Evolutionary conservation across 2,888 invertebrate genomes (phyloP).

Genomic region (Seira sanloemensis): DNA sequence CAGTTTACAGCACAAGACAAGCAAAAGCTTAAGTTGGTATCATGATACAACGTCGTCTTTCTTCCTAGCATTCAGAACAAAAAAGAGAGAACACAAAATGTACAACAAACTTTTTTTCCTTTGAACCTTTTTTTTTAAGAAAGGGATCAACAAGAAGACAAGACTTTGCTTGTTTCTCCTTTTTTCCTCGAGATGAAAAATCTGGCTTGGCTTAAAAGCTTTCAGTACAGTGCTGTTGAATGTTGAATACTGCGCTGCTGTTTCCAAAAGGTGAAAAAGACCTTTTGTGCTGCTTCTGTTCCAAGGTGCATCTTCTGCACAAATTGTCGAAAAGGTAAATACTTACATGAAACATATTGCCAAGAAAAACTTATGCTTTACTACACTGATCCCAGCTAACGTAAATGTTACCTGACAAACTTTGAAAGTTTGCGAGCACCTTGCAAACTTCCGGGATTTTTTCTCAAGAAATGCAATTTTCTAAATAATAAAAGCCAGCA

Average conservation of each 20-base stretch:
- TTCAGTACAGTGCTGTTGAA: constrained; percentile 55
- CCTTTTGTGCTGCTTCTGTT: constrained; percentile 37
- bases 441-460: too few relatives aligned
- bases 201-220: constrained; percentile 63
- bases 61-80: constrained; percentile 35
- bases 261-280: constrained; percentile 61
- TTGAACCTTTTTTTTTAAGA: constrained; percentile 40
- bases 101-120: constrained; percentile 38
- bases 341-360: too few relatives aligned
- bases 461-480: too few relatives aligned
- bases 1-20: neutral
- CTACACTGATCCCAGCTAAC: too few relatives aligned
- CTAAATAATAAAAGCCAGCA: too few relatives aligned
- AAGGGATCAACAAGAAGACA: constrained; percentile 60
- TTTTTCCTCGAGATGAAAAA: constrained; percentile 52
- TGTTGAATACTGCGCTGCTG: constrained; percentile 40
- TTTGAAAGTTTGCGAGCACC: too few relatives aligned
- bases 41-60: constrained; percentile 19
- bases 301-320: too few relatives aligned
- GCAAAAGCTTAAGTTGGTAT: neutral
- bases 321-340: too few relatives aligned
- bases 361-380: too few relatives aligned
- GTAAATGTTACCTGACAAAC: too few relatives aligned
- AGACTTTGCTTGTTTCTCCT: constrained; percentile 50
- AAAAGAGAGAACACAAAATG: neutral